These are phyloP conservation scores for Erethizon dorsatum DNA, from an alignment of 2,797 vertebrate species.

Conservation along the genomic window DNA sequence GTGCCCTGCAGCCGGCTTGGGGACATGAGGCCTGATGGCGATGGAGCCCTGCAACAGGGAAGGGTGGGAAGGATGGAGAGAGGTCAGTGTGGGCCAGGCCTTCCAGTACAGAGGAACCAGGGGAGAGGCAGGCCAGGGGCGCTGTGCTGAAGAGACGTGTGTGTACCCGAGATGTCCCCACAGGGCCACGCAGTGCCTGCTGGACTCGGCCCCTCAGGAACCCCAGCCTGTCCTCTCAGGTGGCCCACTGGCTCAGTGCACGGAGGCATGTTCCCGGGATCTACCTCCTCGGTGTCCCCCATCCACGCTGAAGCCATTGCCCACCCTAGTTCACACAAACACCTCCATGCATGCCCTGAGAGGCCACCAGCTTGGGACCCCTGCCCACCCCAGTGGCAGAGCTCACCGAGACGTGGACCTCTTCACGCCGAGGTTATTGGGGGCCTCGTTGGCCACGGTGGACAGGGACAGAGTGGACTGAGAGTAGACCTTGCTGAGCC, in stretches of 20 bases:
- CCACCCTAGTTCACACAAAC: neutral
- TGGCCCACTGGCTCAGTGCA: rapidly evolving
- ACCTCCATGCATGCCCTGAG: no score
- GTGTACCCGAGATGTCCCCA: rapidly evolving
- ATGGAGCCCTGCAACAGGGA: constrained; percentile 91
- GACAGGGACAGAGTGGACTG: constrained; percentile 96
- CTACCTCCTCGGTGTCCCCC: neutral
- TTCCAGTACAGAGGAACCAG: neutral
- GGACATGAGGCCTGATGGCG: constrained; percentile 94
- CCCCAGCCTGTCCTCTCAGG: neutral
- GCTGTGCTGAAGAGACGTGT: rapidly evolving
- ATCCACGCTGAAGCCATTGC: rapidly evolving
- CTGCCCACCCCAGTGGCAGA: rapidly evolving
- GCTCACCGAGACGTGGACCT: constrained; percentile 84
- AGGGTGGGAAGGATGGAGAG: rapidly evolving
- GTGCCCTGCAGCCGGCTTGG: constrained; percentile 91
- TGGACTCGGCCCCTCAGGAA: neutral
- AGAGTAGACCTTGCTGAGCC: constrained; percentile 95
- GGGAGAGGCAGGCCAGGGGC: no score
- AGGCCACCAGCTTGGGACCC: rapidly evolving
- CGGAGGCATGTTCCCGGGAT: rapidly evolving
- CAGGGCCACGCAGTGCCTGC: no score
- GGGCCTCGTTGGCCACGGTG: constrained; percentile 93
- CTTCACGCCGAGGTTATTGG: constrained; percentile 90
- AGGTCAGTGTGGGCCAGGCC: neutral